Evolutionary conservation across 2,888 invertebrate genomes (phyloP), one percentile per base, ranked within the genome.

Genomic region (Lasioglossum zephyrum): DNA sequence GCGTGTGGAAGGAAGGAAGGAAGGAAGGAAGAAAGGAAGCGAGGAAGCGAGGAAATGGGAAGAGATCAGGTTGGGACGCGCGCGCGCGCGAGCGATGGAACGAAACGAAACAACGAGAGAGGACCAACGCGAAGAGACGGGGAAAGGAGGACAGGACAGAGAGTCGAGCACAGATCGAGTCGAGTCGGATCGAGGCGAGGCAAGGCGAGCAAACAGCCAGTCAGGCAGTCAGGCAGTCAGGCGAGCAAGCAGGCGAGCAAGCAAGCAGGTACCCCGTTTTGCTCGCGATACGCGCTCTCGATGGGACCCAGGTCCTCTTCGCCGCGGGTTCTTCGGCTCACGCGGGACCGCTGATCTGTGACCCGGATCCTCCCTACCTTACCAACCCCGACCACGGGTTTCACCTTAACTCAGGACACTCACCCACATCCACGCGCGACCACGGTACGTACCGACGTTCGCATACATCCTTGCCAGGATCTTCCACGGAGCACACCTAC

Each of bases 301-400:
- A 94, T 94, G 94, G 92, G 93, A 93, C 92, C 92, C 90, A 84
- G 90, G 88, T 87, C 87, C 90, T 82, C 87, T 79, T 85, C 88
- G 88, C 89, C 88, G 86, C 87, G 87, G 92, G 91, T 93, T 92
- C 93, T 90, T 91, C 91, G 90, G 92, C 92, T 93, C 93, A 92
- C 91, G 92, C 93, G 93, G 93, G 93, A 93, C 93, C 93, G 94
- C 94, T 95, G 95, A 95, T 95, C 95, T 95, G 94, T 94, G 95
- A 95, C 95, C 95, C 95, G 95, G 95, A 95, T 95, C 95, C 95
- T 95, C 94, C 95, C 95, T 93, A 94, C 94, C 94, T 92, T 92
- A 92, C 88, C 92, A 92, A 92, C 92, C 89, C 90, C 86, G 89
- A 89, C 89, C 92, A 88, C 92, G 92, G 88, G 89, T 91, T 92